Conservation (phyloP, 2,797 vertebrate species). For the Loris lydekkerianus region DNA sequence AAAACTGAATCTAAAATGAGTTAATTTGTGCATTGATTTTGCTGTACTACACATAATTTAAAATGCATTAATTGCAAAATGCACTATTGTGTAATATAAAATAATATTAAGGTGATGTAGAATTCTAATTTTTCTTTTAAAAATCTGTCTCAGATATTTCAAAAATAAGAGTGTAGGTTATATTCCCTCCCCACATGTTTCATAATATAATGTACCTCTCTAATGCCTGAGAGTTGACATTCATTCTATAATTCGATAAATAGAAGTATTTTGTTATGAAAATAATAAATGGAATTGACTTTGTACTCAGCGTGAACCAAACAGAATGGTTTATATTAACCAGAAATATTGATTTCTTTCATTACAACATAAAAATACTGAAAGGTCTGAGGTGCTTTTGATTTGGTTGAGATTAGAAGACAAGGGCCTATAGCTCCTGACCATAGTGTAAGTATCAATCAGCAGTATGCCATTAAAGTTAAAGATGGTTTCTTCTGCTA, state of each 20-base stretch:
- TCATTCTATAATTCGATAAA: conserved; percentile 23
- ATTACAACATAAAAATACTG: conserved; percentile 6
- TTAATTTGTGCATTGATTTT: background rate
- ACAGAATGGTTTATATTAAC: conserved; percentile 26
- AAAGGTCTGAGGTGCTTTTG: background rate
- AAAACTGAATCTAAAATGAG: conserved; percentile 15
- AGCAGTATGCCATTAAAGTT: conserved; percentile 34
- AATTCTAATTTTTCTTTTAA: background rate
- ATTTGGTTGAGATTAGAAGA: conserved; percentile 27
- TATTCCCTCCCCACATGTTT: conserved; percentile 14
- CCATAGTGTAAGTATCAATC: background rate
- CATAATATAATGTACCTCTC: background rate
- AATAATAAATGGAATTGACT: conserved; percentile 9
- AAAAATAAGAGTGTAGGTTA: background rate
- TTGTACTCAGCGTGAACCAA: conserved; percentile 6
- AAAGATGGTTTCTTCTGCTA: background rate
- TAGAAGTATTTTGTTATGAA: conserved; percentile 12
- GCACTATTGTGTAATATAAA: background rate
- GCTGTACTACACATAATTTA: background rate
- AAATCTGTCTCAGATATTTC: background rate
- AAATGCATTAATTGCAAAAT: background rate
- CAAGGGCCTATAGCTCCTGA: background rate
- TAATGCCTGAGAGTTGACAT: background rate
- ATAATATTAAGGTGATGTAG: background rate
- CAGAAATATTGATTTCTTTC: conserved; percentile 12